A percentile compares a stretch with the other conserved stretches of the same genome.
phyloP scores from a whole-genome alignment of 1,140 invertebrate genomes.

The Polypedilum pembai region DNA sequence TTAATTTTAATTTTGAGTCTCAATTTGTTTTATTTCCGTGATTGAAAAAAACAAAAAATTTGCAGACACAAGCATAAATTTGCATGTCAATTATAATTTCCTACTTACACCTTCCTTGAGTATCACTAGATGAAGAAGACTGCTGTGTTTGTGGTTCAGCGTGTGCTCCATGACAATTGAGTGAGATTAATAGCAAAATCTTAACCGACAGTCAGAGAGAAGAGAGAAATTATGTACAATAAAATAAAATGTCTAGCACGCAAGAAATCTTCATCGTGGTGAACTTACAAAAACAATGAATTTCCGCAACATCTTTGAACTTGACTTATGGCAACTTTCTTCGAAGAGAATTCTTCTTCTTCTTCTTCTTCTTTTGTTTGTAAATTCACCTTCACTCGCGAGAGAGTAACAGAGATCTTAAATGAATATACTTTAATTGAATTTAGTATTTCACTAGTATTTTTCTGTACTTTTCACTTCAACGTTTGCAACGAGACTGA shows the following conservation, averaged over 20 bases:
- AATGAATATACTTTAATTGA: neutral
- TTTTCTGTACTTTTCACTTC: conserved; percentile 17
- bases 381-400: neutral
- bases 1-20: no score
- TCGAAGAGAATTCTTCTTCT: neutral
- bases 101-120: neutral
- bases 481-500: neutral
- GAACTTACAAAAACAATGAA: conserved; percentile 13
- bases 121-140: neutral
- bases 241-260: no score
- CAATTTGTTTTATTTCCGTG: no score
- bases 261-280: neutral
- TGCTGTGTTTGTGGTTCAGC: neutral
- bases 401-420: neutral
- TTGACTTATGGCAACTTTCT: conserved; percentile 21
- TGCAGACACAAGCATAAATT: no score
- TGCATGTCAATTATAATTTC: no score
- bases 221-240: no score
- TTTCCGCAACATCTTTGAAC: conserved; percentile 23
- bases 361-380: neutral
- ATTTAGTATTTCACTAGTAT: neutral
- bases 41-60: no score
- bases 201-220: no score
- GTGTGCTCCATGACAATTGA: no score
- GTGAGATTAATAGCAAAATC: no score